These are phyloP conservation scores for Agraylea sexmaculata DNA, from an alignment of 1,140 invertebrate species.

Conservation along the genomic window DNA sequence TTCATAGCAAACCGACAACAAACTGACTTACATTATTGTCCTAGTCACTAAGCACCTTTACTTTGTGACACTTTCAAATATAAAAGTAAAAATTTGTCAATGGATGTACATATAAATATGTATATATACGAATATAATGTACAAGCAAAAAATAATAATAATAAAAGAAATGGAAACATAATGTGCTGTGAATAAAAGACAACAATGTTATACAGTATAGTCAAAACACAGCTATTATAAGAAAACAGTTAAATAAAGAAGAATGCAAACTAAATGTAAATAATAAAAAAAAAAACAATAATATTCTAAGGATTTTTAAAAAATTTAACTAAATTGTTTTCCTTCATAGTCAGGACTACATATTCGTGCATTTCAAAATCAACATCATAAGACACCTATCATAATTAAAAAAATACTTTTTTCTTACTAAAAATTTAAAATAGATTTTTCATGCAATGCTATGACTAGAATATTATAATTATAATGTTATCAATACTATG, in stretches of 20 bases:
- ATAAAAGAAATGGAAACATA: conserved; percentile 14
- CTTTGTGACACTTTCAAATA: conserved; percentile 11
- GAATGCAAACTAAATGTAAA: not conserved
- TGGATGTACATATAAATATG: too few relatives aligned
- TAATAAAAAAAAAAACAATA: conserved; percentile 1
- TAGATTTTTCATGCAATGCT: not conserved
- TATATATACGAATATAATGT: too few relatives aligned
- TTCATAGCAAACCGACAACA: conserved; percentile 10
- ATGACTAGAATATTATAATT: not conserved
- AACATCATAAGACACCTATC: too few relatives aligned
- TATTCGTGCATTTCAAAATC: too few relatives aligned
- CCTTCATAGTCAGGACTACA: too few relatives aligned
- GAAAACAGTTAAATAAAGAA: not conserved
- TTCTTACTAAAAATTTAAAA: too few relatives aligned
- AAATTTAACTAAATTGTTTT: too few relatives aligned
- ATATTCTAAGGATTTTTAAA: too few relatives aligned
- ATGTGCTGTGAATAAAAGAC: conserved; percentile 21
- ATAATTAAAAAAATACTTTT: too few relatives aligned
- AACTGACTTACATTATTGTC: conserved; percentile 21
- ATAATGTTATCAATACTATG: too few relatives aligned
- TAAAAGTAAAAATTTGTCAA: conserved; percentile 21
- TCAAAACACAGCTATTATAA: conserved; percentile 20
- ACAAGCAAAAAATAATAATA: conserved; percentile 17
- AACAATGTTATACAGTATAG: conserved; percentile 22
- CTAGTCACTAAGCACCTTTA: conserved; percentile 8